Conservation (phyloP, 2,888 invertebrate genomes). For the Dasysyrphus tricinctus region DNA sequence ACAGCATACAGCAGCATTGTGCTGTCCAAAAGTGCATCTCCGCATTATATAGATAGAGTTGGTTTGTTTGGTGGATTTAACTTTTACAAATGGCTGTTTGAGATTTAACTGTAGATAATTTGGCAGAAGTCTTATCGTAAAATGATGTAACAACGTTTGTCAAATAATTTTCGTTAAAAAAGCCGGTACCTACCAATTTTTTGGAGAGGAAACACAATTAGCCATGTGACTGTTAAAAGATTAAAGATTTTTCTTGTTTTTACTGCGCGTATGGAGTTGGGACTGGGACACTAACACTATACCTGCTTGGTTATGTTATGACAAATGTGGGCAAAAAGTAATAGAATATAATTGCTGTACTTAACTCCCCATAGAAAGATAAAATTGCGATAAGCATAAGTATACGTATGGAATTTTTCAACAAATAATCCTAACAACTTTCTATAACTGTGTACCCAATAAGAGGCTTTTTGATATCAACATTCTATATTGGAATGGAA, state of each 20-base stretch:
- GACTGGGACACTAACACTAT: not conserved
- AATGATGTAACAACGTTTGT: slow-evolving; percentile 56
- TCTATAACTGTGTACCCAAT: not conserved
- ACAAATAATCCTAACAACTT: slow-evolving; percentile 25
- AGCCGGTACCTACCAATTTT: slow-evolving; percentile 13
- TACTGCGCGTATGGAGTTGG: not conserved
- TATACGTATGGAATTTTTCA: slow-evolving; percentile 4
- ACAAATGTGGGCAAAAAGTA: slow-evolving; percentile 18
- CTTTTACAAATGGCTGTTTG: slow-evolving; percentile 56
- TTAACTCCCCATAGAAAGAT: slow-evolving; percentile 16
- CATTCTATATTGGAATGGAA: not conserved
- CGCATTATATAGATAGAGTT: not conserved
- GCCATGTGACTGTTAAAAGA: slow-evolving; percentile 10
- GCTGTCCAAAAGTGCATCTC: slow-evolving; percentile 11
- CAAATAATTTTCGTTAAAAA: slow-evolving; percentile 19
- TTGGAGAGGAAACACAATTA: slow-evolving; percentile 26
- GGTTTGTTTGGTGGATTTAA: slow-evolving; percentile 21
- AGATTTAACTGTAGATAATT: slow-evolving; percentile 57
- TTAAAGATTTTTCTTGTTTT: slow-evolving; percentile 27
- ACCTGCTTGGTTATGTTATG: slow-evolving; percentile 13
- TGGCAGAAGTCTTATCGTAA: slow-evolving; percentile 45
- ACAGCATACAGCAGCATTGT: not conserved
- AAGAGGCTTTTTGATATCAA: not conserved
- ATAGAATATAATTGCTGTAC: slow-evolving; percentile 39
- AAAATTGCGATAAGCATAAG: slow-evolving; percentile 6